Evolutionary conservation across 2,888 invertebrate genomes (phyloP), one percentile per base, ranked within the genome.

Genomic region (Hydrotaea diabolus): DNA sequence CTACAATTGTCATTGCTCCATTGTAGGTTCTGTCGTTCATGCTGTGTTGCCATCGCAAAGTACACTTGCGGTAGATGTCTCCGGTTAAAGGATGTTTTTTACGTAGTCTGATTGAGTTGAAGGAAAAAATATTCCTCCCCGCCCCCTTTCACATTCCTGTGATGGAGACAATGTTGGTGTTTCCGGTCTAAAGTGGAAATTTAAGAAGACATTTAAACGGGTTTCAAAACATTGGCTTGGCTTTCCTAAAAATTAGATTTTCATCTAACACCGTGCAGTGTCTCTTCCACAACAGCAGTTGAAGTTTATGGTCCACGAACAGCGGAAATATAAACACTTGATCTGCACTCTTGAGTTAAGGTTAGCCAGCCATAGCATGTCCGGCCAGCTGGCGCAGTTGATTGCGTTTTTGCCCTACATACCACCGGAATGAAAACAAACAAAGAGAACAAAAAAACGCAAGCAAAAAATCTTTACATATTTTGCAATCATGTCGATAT

Each of bases 41-140:
- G 59, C 23, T 55, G 23, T 59, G 59, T 23, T 59, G 26, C 59
- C 2, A 59, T 11, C 59, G 23, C 19, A 5, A 59, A 59, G 26
- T 15, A 59, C 59, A 23, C 59, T 59, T 59, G 59, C 26, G 59
- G 59, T 59, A 26, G 31, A 59, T 59, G 59, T 59, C 59, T 59
- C 59, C 59, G 59, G 59, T 26, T 23, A 26, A 59, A 59, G 59
- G 26, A 59, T 59, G 59, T 59, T 26, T 23, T 23, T 59, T 11
- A 0, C 21, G 1, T 7, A 4, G 2, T 31, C 31, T 31, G 31
- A 4, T 31, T 31, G 2, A 19, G 59, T 59, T 49, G 39, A 1
- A 39, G 39, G 39, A 1, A 8, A 39, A 39, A 39, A 39, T 39
- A 39, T 39, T n/a, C 39, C 39, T 11, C 9, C 39, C 9, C 39